Base-by-base conservation (phyloP, 1,140 invertebrate genomes). In the Brachionus calyciflorus region DNA sequence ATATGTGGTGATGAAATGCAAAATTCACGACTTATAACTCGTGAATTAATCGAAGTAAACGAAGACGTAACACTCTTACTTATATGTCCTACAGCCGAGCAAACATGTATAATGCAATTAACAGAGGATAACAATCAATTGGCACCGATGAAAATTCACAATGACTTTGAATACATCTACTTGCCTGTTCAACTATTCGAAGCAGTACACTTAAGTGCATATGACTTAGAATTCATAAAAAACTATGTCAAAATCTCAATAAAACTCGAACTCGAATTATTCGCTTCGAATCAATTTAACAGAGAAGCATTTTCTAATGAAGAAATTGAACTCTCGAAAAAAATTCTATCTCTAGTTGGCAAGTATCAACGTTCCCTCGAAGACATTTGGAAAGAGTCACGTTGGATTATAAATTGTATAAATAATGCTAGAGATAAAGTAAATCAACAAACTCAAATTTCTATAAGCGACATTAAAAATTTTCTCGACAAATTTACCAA, bases 331-430 rank as follows among this genome's bases (percentile, higher is more conserved):
- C 88, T 89, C 3, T 92, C 94, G 7, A 93, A 93, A 82, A 91
- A 93, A 78, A 89, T 92, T 41, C 83, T 96, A 10, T 86, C 89
- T 1, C 90, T 90, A 80, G 83, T 96, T 17, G 78, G 73, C 19
- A 80, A 80, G 28, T 80, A 84, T 57, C 82, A 85, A 68, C 80
- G 82, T 60, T 79, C 80, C 14, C 78, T 86, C 21, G 85, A 86
- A 57, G 80, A 81, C 40, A 89, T 92, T 1, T 98, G 95, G 95
- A 94, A 94, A 81, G 90, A 90, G 24, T 90, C 92, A 2, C 88
- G 96, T 12, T 98, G 95, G 95, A 88, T 97, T 0, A 92, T 95
- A 88, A 93, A 97, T 80, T 90, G 95, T 2, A 92, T 97, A 44
- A 90, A 91, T 0, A 94, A 93, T 82, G 93, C 94, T 0, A 87